Evolutionary conservation across 1,140 invertebrate species (phyloP), one percentile per base, ranked within the genome.

Genomic region (Solenopsis invicta): DNA sequence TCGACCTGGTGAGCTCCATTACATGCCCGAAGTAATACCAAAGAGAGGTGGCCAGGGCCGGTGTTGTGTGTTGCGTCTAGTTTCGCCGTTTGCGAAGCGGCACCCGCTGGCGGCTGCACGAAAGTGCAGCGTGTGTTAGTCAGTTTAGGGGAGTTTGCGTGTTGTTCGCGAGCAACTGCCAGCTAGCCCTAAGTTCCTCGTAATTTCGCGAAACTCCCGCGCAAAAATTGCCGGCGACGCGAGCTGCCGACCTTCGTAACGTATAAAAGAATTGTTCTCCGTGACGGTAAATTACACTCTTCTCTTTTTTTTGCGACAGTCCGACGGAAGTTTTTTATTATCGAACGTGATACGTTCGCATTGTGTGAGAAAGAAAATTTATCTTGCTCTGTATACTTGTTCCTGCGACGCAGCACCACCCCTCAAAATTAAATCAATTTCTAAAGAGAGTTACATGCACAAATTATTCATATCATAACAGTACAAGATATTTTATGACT

Each of bases 21-120:
- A 82, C 69, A 82, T 74, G 54, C 80, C 41, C 80, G 80, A 82
- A 82, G 54, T 82, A 82, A 82, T 74, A 54, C 69, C 67, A 74
- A 82, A 74, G 80, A 82, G 52, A 82, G 37, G 24, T 41, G 67
- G 24, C 24, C 21, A 12, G 18, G 52, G 37, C 48, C 41, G 80
- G 52, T 74, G 54, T 82, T 74, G 41, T 82, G 67, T 37, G 67
- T 72, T 74, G 80, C 67, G 29, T 82, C 80, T 82, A 82, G 80
- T 82, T 82, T 82, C 10, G 80, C 54, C 67, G 80, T 82, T 82
- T 82, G 67, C 54, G 24, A 74, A 59, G 24, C 78, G 66, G 80
- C 48, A 72, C 24, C 66, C 78, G 67, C 41, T 59, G 80, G 41
- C 41, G 24, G 59, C 21, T 69, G 66, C 62, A 81, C 37, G 67